Conservation (phyloP, 2,113 vertebrate genomes). For the Eurypyga helias region DNA sequence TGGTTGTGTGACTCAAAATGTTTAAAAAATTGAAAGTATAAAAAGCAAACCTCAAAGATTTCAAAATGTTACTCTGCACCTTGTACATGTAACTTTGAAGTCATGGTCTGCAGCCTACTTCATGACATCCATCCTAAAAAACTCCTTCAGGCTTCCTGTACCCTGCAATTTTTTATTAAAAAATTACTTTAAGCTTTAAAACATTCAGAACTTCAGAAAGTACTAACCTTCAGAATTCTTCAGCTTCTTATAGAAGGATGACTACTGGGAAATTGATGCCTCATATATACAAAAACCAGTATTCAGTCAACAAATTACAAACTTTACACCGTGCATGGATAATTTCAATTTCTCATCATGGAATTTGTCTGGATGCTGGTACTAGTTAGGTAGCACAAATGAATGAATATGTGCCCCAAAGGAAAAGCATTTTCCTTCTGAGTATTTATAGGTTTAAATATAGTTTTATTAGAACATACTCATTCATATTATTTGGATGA, state of each 20-base stretch:
- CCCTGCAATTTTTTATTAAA: neutral
- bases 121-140: neutral
- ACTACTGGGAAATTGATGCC: neutral
- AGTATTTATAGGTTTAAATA: conserved; percentile 58
- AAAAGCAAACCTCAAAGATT: neutral
- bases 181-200: conserved; percentile 48
- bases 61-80: neutral
- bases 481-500: conserved; percentile 1
- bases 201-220: neutral
- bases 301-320: conserved; percentile 1
- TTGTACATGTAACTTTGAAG: neutral
- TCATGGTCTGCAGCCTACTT: neutral
- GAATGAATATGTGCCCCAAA: conserved; percentile 5
- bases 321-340: neutral
- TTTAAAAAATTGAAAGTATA: neutral
- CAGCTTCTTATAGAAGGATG: neutral
- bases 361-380: conserved; percentile 13
- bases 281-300: neutral
- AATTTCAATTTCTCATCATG: neutral
- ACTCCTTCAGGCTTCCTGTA: neutral
- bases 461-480: neutral
- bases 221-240: conserved; percentile 1
- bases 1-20: neutral
- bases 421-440: conserved; percentile 44
- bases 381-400: neutral